Percentiles rank a stretch among this genome's conserved stretches.
Evolutionary conservation across 2,888 invertebrate genomes (phyloP).

Genomic region (Bombyx huttoni): DNA sequence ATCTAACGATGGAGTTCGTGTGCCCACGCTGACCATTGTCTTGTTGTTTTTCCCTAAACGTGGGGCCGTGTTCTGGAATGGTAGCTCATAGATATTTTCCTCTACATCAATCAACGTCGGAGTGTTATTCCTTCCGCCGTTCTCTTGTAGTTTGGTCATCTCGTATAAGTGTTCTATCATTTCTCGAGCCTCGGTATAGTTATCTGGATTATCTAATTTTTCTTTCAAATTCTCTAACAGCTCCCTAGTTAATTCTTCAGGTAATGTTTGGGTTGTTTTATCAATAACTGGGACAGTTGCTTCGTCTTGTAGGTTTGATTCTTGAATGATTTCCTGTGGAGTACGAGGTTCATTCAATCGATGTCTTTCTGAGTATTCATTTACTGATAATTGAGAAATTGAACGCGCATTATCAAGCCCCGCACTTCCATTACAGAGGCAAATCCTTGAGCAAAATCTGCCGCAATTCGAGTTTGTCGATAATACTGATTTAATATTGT

Average conservation of each 20-base stretch:
- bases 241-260: conserved; percentile 82
- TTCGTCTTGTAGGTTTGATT: conserved; percentile 34
- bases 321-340: conserved; percentile 46
- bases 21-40: conserved; percentile 69
- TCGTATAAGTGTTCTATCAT: conserved; percentile 84
- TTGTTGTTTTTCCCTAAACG: conserved; percentile 51
- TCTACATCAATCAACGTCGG: conserved; percentile 21
- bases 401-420: conserved; percentile 73
- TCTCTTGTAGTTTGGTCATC: conserved; percentile 80
- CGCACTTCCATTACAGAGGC: conserved; percentile 48
- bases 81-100: conserved; percentile 77
- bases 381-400: conserved; percentile 72
- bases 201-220: conserved; percentile 79
- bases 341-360: conserved; percentile 68
- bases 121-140: conserved; percentile 62
- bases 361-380: conserved; percentile 76
- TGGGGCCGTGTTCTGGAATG: conserved; percentile 57
- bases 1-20: conserved; percentile 72
- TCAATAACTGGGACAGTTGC: conserved; percentile 55
- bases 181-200: conserved; percentile 81
- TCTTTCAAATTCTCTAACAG: conserved; percentile 77
- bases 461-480: conserved; percentile 48
- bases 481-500: conserved; percentile 45
- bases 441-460: conserved; percentile 44
- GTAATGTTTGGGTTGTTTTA: conserved; percentile 79